Evolutionary conservation across 2,113 vertebrate genomes (phyloP), one percentile per base, ranked within the genome.

Genomic region (Garra rufa): DNA sequence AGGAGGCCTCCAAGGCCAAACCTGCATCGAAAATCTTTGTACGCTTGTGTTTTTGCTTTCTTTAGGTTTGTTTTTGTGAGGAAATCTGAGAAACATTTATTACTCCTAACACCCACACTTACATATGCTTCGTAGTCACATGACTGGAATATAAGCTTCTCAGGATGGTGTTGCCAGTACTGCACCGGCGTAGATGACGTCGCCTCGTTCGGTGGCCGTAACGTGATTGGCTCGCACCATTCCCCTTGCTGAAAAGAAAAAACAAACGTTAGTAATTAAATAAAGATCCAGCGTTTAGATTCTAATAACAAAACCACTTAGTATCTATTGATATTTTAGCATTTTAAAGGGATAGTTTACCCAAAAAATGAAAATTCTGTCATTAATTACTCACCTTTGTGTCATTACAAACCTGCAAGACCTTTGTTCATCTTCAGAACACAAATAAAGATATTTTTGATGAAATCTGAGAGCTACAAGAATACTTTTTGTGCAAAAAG

Each of bases 61-160:
- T 19, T 15, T 67, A 67, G 63, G 15, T 0, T 61, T 61, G 1
- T 61, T 61, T 14, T 63, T 63, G 13, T 24, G 6, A 11, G 13
- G 5, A 2, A 9, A 38, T 69, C 30, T 21, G 17, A 41, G 30
- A 69, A 69, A 41, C 34, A 41, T 41, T 41, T 8, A 67, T 67
- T 50, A 63, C 44, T 46, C 14, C 9, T 73, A 83, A 57, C 44
- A 77, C 41, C 59, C 67, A 69, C 10, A 98, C 98, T 99, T 94
- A 99, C 98, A 86, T 99, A 99, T 89, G 98, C 98, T 93, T 99
- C 99, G 85, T 99, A 99, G 94, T 99, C 98, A 4, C 98, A 99
- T 0, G 98, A 99, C 91, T 99, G 98, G 93, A 99, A 99, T 94
- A 99, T 99, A 93, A 99, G 98, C 89, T 99, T 99, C 90, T 99